Conservation (phyloP, 2,888 invertebrate species). For the Napeogenes inachia region DNA sequence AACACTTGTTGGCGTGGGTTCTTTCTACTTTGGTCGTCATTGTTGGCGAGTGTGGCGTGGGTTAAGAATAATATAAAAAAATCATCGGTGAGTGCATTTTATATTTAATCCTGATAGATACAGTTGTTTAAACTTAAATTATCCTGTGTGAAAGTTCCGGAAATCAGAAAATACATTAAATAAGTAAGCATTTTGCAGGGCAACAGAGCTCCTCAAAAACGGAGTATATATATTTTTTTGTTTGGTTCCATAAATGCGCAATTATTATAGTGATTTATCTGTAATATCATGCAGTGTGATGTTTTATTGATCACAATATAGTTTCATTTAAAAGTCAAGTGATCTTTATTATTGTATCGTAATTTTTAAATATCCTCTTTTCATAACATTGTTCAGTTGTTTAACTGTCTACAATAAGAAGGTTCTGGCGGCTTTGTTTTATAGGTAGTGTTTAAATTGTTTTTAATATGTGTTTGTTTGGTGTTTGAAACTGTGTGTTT, state of each 20-base stretch:
- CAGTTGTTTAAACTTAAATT: neutral
- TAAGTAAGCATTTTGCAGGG: neutral
- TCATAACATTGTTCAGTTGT: constrained; percentile 6
- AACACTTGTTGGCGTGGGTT: constrained; percentile 72
- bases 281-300: neutral
- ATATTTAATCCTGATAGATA: constrained; percentile 3
- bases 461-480: neutral
- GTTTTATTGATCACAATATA: constrained; percentile 1
- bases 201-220: neutral
- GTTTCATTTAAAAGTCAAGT: neutral
- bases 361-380: neutral
- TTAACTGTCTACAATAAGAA: constrained; percentile 1
- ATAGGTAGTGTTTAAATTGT: neutral
- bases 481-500: too few species aligned
- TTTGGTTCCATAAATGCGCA: constrained; percentile 5
- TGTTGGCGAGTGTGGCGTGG: constrained; percentile 59
- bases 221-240: constrained; percentile 4
- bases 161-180: neutral
- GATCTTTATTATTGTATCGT: neutral
- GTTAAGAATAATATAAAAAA: constrained; percentile 42
- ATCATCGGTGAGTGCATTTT: constrained; percentile 25
- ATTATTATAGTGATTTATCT: constrained; percentile 5
- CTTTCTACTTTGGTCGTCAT: constrained; percentile 40
- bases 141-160: neutral
- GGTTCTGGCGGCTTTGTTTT: constrained; percentile 1